Evolutionary conservation across 1,140 invertebrate species (phyloP), one percentile per base, ranked within the genome.

Genomic region (Coenobita brevimanus): DNA sequence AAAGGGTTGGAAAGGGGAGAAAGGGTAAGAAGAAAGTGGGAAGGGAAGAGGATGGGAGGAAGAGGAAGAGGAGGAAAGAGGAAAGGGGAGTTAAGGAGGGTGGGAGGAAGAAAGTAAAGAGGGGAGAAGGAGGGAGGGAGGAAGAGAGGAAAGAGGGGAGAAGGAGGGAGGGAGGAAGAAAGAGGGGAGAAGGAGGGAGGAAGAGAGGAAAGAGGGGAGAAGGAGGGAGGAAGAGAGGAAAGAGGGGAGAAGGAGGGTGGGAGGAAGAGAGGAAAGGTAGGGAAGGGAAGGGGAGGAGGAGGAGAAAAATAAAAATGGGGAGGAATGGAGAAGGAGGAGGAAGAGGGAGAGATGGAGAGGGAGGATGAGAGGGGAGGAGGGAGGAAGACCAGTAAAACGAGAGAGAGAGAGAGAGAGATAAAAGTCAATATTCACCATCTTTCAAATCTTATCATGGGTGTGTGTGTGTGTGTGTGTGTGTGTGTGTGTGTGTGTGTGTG

Each of bases 111-210:
- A 67, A n/a, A 67, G 62, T 10, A n/a, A 67, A n/a, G n/a, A n/a
- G n/a, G 62, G n/a, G 62, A 67, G 62, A 67, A n/a, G n/a, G 62
- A 67, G 62, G n/a, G 62, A 67, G 62, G n/a, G 62, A 67, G 62
- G n/a, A 24, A 33, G 30, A 33, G 30, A 33, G 30, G n/a, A 24
- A 10, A 3, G 3, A 24, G 27, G 64, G 27, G 64, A 69, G 64
- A 69, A 13, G 27, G 64, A 69, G 64, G 27, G 64, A 69, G 64
- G 3, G 8, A 10, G 8, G 3, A 30, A 33, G n/a, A 38, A 33
- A 13, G 67, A 33, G 36, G 3, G 36, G 30, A 30, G 13, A 30
- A 38, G 17, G 67, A 38, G 41, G 17, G 24, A 1, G 73, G 41
- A 46, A 8, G 73, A 76, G 41, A 46, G n/a, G 0, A 27, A 50